Evolutionary conservation across 2,113 vertebrate species (phyloP), one percentile per base, ranked within the genome.

Genomic region (Garra rufa): DNA sequence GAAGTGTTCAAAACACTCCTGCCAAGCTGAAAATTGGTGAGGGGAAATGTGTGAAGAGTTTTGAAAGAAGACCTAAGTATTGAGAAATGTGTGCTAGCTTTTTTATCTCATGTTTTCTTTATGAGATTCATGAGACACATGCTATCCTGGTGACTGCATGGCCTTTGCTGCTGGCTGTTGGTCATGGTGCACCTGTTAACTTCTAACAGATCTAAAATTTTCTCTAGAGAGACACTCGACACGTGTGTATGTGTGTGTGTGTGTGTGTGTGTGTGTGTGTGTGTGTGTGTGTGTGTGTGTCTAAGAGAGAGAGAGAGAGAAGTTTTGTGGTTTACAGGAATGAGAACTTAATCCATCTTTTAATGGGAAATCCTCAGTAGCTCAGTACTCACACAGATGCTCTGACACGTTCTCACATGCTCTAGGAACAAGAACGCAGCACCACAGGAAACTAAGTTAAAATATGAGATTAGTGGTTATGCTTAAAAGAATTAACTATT

Each of bases 331-430:
- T 61, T 26, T 43, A 24, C 14, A 48, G 46, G 46, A 75, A 75
- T 11, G 73, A 75, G 63, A 83, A 24, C 48, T 61, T 82, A 74
- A 82, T 77, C 26, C 28, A 3, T 77, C 73, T 77, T 86, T 70
- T 77, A n/a, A 82, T 61, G 41, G 50, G 74, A 48, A 77, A 77
- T 30, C 38, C 79, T 48, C 74, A 71, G 67, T 59, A 82, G 48
- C 21, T 71, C 34, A 34, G 34, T 34, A 34, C 55, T 34, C 10
- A 61, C 52, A 61, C 34, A 50, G 24, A 61, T 5, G 17, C 65
- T 41, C 43, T 7, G 41, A 81, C 44, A 70, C 19, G 11, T 43
- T 65, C 63, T 48, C 63, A 70, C 46, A 73, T 14, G 6, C 44
- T 52, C 81, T 57, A 17, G 44, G 9, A 48, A 4, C 14, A 8